Conservation (phyloP, 2,113 vertebrate genomes). For the Numida meleagris region DNA sequence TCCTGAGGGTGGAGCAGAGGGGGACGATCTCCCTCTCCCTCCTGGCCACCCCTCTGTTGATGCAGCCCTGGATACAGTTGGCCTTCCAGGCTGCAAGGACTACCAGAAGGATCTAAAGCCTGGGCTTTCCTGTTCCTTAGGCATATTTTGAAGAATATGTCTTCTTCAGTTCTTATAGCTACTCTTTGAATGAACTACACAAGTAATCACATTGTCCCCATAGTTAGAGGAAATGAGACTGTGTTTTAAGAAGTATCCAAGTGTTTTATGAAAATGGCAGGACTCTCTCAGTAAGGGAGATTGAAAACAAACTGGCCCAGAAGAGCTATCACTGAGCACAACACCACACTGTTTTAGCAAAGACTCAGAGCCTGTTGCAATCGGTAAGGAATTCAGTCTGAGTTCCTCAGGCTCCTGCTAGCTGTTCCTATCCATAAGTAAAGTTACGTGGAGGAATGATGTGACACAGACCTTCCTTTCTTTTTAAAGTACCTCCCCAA, state of each 20-base stretch:
- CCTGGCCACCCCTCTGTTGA: background rate
- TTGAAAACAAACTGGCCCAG: background rate
- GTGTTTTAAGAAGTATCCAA: background rate
- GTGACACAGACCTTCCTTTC: background rate
- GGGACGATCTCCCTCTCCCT: background rate
- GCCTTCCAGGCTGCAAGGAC: background rate
- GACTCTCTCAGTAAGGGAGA: background rate
- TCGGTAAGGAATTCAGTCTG: background rate
- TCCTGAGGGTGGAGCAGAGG: background rate
- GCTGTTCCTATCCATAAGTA: background rate
- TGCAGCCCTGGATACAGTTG: background rate
- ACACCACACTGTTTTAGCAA: background rate
- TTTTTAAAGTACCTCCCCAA: background rate
- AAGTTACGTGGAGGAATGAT: background rate
- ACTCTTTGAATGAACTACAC: background rate
- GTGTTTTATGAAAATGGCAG: background rate
- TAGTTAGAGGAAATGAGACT: background rate
- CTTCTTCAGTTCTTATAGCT: background rate
- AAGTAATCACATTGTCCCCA: fast-evolving
- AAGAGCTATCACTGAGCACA: background rate
- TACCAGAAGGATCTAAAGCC: background rate
- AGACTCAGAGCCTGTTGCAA: background rate
- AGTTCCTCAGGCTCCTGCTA: background rate
- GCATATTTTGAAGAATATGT: background rate
- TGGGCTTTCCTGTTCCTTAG: background rate